Percentiles rank a stretch among this genome's conserved stretches.
phyloP scores from a whole-genome alignment of 2,888 invertebrate genomes.

The Tinea pellionella region DNA sequence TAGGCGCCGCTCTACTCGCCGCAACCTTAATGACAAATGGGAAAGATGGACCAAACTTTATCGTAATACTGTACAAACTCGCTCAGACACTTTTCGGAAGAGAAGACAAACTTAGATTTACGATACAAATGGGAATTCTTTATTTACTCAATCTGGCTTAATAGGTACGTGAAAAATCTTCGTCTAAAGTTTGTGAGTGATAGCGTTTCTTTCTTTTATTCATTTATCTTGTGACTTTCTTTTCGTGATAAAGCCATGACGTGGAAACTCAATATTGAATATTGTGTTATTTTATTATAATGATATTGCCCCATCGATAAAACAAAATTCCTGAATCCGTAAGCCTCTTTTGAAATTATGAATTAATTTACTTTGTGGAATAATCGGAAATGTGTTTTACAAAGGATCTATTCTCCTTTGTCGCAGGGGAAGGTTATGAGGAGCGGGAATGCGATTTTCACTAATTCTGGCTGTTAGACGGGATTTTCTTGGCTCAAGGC shows the following conservation, averaged over 20 bases:
- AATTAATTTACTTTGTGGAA: not conserved
- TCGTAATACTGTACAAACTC: slow-evolving; percentile 16
- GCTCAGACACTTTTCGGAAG: slow-evolving; percentile 23
- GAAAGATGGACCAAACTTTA: slow-evolving; percentile 31
- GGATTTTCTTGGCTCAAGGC: slow-evolving; percentile 21
- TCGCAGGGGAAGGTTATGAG: slow-evolving; percentile 11
- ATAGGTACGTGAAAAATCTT: slow-evolving; percentile 5
- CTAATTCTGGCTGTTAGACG: slow-evolving; percentile 40
- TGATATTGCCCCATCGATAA: not conserved
- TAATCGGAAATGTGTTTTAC: not conserved
- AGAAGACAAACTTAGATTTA: slow-evolving; percentile 22
- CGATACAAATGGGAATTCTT: slow-evolving; percentile 8
- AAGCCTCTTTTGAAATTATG: not conserved
- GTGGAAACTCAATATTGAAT: not conserved
- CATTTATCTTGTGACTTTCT: not conserved
- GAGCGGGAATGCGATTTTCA: slow-evolving; percentile 32
- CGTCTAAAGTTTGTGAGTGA: not conserved
- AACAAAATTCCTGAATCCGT: not conserved
- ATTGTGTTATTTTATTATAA: not conserved
- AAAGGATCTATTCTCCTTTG: not conserved
- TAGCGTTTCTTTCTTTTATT: not conserved
- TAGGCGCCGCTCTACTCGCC: slow-evolving; percentile 26
- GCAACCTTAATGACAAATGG: slow-evolving; percentile 41
- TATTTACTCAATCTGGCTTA: slow-evolving; percentile 8
- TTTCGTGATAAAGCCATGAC: not conserved